Conservation (phyloP, 2,888 invertebrate genomes). For the Andrena dorsata region DNA sequence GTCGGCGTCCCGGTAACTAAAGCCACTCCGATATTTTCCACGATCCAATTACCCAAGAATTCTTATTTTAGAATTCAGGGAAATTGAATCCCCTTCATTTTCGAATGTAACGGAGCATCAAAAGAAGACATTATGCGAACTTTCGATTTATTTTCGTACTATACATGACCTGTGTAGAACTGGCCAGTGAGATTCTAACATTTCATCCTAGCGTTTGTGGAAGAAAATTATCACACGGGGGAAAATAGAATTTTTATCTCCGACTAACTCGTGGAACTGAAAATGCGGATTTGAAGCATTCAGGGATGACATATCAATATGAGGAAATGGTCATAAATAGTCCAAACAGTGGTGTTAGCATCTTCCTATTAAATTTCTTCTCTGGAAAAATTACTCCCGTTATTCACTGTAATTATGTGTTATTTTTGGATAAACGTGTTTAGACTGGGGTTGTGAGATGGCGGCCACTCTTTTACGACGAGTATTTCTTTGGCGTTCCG, state of each 20-base stretch:
- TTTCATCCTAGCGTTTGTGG: no score
- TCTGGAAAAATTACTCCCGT: not conserved
- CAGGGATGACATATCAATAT: not conserved
- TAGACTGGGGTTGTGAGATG: not conserved
- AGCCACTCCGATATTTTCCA: not conserved
- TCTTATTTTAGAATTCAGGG: no score
- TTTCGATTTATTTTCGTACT: no score
- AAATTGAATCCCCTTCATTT: not conserved
- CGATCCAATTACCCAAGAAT: conserved; percentile 9
- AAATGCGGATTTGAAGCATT: no score
- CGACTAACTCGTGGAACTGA: no score
- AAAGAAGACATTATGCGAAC: no score
- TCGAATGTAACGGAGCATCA: not conserved
- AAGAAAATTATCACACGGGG: no score
- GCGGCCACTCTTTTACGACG: not conserved
- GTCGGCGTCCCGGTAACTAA: not conserved
- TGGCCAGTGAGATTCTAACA: no score
- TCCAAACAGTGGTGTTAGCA: not conserved
- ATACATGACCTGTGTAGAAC: no score
- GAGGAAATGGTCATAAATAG: no score
- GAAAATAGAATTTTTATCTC: no score
- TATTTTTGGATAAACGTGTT: not conserved
- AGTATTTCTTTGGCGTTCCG: not conserved
- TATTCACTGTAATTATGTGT: not conserved
- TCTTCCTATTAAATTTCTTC: not conserved